phyloP scores from a whole-genome alignment of 2,113 vertebrate genomes.

The Falco punctatus region DNA sequence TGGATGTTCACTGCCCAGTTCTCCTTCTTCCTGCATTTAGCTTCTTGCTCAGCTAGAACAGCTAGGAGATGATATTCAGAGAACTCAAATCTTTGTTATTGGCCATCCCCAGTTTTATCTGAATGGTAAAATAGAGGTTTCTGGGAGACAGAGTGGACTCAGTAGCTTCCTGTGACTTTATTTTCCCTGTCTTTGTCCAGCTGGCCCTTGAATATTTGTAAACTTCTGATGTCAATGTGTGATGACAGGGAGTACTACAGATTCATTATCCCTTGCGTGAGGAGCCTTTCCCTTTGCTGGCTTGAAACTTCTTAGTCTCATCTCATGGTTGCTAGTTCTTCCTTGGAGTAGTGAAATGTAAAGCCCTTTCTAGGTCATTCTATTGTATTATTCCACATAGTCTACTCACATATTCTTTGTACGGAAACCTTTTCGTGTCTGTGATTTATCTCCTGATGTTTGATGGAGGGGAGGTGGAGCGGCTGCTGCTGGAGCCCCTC shows the following conservation, averaged over 20 bases:
- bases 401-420: neutral
- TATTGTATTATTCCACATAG: fast-evolving
- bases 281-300: neutral
- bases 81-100: neutral
- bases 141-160: neutral
- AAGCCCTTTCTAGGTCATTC: neutral
- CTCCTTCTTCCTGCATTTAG: neutral
- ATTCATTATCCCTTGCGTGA: neutral
- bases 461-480: neutral
- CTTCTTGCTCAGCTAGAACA: neutral
- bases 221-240: neutral
- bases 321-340: neutral
- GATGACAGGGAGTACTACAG: no score
- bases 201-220: neutral
- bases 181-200: neutral
- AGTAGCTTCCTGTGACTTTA: neutral
- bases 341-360: neutral
- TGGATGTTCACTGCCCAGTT: neutral
- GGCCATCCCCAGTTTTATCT: neutral
- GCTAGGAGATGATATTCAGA: neutral
- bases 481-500: neutral
- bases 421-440: neutral
- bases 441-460: neutral
- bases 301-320: neutral
- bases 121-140: neutral